Base-by-base conservation (phyloP, 2,113 vertebrate species). In the Archilochus colubris region DNA sequence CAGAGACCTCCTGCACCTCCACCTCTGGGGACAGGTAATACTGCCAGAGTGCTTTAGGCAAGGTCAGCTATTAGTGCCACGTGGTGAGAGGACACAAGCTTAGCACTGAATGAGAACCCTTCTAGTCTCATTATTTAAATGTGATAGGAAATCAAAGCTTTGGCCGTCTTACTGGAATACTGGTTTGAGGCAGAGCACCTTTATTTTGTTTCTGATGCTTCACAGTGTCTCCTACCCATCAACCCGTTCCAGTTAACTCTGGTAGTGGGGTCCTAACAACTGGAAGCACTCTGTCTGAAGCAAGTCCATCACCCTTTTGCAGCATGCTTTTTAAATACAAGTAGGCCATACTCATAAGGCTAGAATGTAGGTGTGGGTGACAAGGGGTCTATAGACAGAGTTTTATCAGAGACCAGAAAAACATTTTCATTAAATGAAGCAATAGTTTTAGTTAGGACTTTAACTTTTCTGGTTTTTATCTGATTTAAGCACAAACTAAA, bases 1-100 rank as follows among this genome's bases (percentile, higher is more conserved):
- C 50, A 58, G 38, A 64, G 21, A 22, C 20, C 11, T 40, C 40
- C 11, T 31, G 28, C 48, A 48, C 9, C 5, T 14, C 18, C 0
- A 0, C 16, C 19, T 75, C 8, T 2, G 10, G 15, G n/a, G 51
- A 10, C 21, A 28, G 23, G 12, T 72, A 33, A 3, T 57, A 40
- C 14, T 23, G 5, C 28, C 51, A 43, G 59, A 46, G 11, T 10
- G 13, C 27, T 36, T 59, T 40, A 57, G 53, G 27, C 23, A 12
- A 53, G 30, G n/a, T 87, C 54, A 43, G 50, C 28, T 7, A 1
- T 57, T 38, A 38, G 1, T 57, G 23, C 25, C 23, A 1, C 6
- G 4, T 53, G 18, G 7, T 87, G 5, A 38, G 43, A 21, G 28
- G 19, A 68, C n/a, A 57, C 9, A 68, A 33, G 7, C 15, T 48